Evolutionary conservation across 1,140 invertebrate genomes (phyloP).

Genomic region (Drosophila grimshawi): DNA sequence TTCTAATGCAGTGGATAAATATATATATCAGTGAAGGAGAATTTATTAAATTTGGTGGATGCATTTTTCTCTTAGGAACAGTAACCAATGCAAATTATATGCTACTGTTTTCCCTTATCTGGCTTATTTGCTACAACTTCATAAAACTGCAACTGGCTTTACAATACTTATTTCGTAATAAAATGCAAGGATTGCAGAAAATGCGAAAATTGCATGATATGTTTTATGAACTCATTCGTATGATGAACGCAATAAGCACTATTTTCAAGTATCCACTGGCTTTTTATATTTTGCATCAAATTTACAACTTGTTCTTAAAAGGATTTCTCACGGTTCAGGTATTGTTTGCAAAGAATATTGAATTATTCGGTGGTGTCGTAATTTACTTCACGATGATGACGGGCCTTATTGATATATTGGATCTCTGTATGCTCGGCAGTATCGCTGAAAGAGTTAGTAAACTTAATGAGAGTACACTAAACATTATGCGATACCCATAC

Average conservation of each 20-base stretch:
- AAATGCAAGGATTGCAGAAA: not conserved
- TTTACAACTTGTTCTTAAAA: not conserved
- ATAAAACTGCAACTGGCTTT: not conserved
- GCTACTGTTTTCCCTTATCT: not conserved
- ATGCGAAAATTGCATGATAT: not conserved
- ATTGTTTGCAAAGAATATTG: not conserved
- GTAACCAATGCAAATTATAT: not conserved
- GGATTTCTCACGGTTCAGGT: not conserved
- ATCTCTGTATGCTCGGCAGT: not conserved
- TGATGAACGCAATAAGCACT: not conserved
- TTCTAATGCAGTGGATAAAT: not conserved
- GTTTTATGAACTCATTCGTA: not conserved
- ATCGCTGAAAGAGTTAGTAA: not conserved
- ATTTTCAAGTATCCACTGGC: constrained; percentile 23
- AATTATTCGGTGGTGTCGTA: not conserved
- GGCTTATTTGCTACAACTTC: not conserved
- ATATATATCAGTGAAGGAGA: not conserved
- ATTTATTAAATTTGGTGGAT: not conserved
- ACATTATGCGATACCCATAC: not conserved
- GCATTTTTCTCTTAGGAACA: not conserved
- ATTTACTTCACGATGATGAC: not conserved
- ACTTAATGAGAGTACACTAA: not conserved
- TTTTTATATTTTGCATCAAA: not conserved
- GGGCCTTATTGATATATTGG: not conserved
- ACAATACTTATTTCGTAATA: not conserved